Evolutionary conservation across 2,113 vertebrate species (phyloP).

Genomic region (Ariopsis seemanni): DNA sequence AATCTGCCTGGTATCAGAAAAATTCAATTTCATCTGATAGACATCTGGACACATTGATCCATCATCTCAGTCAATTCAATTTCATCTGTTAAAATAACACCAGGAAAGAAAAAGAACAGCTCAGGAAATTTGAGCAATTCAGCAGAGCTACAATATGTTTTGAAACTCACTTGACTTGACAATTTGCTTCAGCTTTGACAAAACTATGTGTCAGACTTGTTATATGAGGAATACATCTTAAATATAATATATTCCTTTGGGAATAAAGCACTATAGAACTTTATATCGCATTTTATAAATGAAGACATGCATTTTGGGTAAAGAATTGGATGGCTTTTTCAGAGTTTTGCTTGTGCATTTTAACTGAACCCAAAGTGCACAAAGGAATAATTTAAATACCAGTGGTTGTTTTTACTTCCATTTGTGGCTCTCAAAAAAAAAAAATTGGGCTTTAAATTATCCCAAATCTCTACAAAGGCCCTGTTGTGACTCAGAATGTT

Average conservation of each 20-base stretch:
- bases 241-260: conserved; percentile 19
- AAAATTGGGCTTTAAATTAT: conserved; percentile 40
- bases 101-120: conserved; percentile 28
- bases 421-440: conserved; percentile 23
- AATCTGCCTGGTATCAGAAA: conserved; percentile 42
- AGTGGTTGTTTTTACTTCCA: conserved; percentile 37
- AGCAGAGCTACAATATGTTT: conserved; percentile 12
- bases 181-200: conserved; percentile 42
- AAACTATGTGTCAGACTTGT: conserved; percentile 38
- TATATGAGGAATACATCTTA: conserved; percentile 41
- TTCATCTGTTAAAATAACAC: conserved; percentile 46
- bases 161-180: conserved; percentile 29
- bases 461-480: conserved; percentile 32
- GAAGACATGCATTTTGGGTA: neutral
- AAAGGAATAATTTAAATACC: conserved; percentile 32
- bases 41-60: conserved; percentile 54
- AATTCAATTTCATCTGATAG: conserved; percentile 56
- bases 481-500: conserved; percentile 30
- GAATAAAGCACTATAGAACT: neutral
- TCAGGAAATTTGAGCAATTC: conserved; percentile 41
- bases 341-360: neutral
- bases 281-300: conserved; percentile 2
- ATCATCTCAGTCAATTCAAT: conserved; percentile 52
- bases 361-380: conserved; percentile 17
- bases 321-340: neutral